Percentiles rank a stretch among this genome's conserved stretches.
Evolutionary conservation across 1,140 invertebrate species (phyloP).

Genomic region (Procambarus virginalis): DNA sequence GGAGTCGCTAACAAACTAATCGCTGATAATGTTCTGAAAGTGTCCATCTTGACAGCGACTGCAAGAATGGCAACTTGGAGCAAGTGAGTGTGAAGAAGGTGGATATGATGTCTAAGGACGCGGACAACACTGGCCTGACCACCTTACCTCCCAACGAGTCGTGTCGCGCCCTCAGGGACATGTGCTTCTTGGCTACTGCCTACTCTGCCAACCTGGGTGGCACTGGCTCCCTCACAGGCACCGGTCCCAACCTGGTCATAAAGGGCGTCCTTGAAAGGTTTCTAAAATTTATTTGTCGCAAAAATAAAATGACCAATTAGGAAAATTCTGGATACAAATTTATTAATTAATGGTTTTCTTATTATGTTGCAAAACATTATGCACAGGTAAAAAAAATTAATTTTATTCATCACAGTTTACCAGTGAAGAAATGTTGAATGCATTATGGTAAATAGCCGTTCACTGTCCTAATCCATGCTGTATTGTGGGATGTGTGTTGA

Average conservation of each 20-base stretch:
- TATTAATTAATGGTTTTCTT: no score
- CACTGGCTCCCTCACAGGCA: conserved; percentile 74
- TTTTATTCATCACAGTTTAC: no score
- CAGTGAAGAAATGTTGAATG: no score
- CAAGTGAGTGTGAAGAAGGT: not conserved
- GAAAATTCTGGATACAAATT: not conserved
- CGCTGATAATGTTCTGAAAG: no score
- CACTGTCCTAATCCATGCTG: no score
- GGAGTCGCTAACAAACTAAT: no score
- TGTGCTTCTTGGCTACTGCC: conserved; percentile 71
- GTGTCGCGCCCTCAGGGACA: conserved; percentile 49
- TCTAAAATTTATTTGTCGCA: not conserved
- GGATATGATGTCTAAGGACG: not conserved
- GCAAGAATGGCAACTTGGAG: not conserved
- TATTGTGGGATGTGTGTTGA: no score
- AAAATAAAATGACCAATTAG: not conserved
- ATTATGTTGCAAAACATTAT: no score
- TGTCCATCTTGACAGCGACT: no score
- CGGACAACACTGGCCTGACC: not conserved
- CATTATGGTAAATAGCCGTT: no score
- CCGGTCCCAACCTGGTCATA: conserved; percentile 73
- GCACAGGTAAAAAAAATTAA: no score
- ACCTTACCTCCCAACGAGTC: conserved; percentile 35
- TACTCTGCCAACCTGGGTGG: conserved; percentile 81
- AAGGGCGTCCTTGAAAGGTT: conserved; percentile 64